These are phyloP conservation scores for Agrypnus murinus DNA, from an alignment of 2,888 invertebrate species.

Conservation along the genomic window DNA sequence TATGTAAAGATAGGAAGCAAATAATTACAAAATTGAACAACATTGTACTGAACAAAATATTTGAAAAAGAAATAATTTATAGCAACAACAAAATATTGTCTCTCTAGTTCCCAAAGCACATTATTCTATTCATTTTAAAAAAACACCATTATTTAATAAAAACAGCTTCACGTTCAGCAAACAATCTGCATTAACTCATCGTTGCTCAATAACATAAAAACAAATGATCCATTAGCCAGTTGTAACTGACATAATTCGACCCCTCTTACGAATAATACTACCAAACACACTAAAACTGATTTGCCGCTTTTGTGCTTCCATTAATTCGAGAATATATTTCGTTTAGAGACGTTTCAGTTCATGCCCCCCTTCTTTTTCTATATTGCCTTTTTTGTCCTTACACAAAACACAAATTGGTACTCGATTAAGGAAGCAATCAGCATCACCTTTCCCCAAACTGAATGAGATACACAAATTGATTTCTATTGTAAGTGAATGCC, in stretches of 20 bases:
- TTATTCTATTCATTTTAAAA: no score
- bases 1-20: no score
- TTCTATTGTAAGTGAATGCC: slow-evolving; percentile 24
- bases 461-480: slow-evolving; percentile 23
- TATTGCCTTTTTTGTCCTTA: slow-evolving; percentile 7
- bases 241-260: slow-evolving; percentile 20
- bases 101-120: no score
- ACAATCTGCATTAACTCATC: slow-evolving; percentile 2
- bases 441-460: background rate
- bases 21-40: no score
- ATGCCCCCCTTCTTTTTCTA: background rate
- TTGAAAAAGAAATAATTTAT: no score
- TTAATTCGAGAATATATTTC: slow-evolving; percentile 22
- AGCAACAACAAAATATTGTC: no score
- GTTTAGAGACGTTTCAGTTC: slow-evolving; percentile 14
- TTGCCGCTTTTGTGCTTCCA: slow-evolving; percentile 6
- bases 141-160: no score
- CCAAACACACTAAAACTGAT: slow-evolving; percentile 5
- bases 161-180: background rate
- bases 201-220: slow-evolving; percentile 10
- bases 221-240: slow-evolving; percentile 24
- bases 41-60: no score
- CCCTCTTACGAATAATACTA: background rate
- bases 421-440: slow-evolving; percentile 24
- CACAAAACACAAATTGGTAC: slow-evolving; percentile 10